phyloP scores from a whole-genome alignment of 2,113 vertebrate species.

The Hemicordylus capensis region DNA sequence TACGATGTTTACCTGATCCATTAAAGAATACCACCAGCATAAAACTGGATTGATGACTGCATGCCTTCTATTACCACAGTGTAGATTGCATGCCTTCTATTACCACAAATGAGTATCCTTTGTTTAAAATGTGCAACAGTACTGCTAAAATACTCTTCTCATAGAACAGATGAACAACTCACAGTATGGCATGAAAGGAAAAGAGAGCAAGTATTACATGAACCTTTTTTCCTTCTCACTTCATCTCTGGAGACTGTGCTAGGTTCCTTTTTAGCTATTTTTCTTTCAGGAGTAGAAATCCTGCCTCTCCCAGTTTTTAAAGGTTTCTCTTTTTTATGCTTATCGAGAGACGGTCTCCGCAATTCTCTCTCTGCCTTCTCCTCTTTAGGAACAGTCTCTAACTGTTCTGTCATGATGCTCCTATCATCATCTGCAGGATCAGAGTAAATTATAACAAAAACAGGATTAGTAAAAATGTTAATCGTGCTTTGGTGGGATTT shows the following conservation, averaged over 20 bases:
- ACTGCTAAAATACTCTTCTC: conserved; percentile 35
- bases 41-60: conserved; percentile 6
- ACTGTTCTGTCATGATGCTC: conserved; percentile 93
- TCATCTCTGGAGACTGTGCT: conserved; percentile 93
- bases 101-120: conserved; percentile 32
- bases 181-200: conserved; percentile 53
- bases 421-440: conserved; percentile 93
- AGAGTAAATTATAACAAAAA: conserved; percentile 79
- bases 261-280: conserved; percentile 91
- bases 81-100: conserved; percentile 43
- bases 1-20: background rate
- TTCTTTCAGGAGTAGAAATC: conserved; percentile 95
- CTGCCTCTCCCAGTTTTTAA: conserved; percentile 88
- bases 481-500: conserved; percentile 38
- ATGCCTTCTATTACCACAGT: too few relatives aligned
- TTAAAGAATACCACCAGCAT: background rate
- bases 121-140: conserved; percentile 54
- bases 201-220: conserved; percentile 78
- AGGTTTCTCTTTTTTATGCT: conserved; percentile 88
- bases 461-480: conserved; percentile 71
- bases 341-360: conserved; percentile 85
- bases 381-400: conserved; percentile 89
- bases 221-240: conserved; percentile 99
- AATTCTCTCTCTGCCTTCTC: conserved; percentile 83
- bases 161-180: conserved; percentile 48